Conservation (phyloP, 2,888 invertebrate species). For the Byasa hedistus region DNA sequence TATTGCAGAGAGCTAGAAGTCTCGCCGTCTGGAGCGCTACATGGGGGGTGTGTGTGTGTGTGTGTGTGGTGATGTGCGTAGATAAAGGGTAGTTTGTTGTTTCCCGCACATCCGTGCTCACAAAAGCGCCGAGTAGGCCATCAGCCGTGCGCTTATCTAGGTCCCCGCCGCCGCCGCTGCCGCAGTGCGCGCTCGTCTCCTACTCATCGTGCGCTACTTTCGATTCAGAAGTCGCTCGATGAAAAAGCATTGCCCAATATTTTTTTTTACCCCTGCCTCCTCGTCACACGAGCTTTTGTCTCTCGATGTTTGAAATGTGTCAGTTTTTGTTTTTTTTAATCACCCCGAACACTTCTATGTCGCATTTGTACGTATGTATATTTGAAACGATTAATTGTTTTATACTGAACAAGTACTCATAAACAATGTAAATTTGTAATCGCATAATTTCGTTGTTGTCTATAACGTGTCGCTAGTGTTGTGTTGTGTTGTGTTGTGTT, state of each 20-base stretch:
- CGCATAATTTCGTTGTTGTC: too few relatives aligned
- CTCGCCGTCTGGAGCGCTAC: too few relatives aligned
- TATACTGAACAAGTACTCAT: too few relatives aligned
- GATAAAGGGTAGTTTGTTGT: conserved; percentile 22
- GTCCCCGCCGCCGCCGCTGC: conserved; percentile 14
- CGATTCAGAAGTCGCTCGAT: conserved; percentile 4
- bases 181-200: conserved; percentile 3
- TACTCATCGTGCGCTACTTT: conserved; percentile 12
- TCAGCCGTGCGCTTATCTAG: conserved; percentile 22
- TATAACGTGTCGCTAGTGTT: too few relatives aligned
- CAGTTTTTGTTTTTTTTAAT: too few relatives aligned
- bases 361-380: too few relatives aligned
- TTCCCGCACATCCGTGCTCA: conserved; percentile 24
- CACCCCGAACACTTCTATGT: too few relatives aligned
- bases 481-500: too few relatives aligned
- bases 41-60: too few relatives aligned
- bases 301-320: background rate
- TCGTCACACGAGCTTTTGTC: background rate
- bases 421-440: too few relatives aligned
- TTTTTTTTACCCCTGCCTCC: background rate
- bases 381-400: too few relatives aligned
- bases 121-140: conserved; percentile 19
- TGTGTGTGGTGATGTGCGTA: background rate
- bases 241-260: background rate
- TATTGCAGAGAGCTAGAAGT: too few relatives aligned